These are phyloP conservation scores for Calliphora vicina DNA, from an alignment of 1,140 invertebrate genomes.

Conservation along the genomic window DNA sequence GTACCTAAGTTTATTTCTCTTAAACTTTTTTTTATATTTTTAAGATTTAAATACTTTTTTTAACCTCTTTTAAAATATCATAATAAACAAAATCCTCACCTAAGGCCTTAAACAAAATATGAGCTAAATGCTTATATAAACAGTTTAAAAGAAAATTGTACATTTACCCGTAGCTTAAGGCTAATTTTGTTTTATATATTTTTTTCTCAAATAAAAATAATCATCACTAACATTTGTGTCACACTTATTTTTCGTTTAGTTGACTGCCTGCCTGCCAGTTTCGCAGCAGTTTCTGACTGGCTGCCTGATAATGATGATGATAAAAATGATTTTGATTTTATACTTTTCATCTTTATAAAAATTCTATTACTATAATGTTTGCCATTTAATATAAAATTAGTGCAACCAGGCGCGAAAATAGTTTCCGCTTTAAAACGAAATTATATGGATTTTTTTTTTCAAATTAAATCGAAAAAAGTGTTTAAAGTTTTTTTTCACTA, in stretches of 20 bases:
- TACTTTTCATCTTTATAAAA: neutral
- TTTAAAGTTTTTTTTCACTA: no score
- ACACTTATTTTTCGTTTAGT: neutral
- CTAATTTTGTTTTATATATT: neutral
- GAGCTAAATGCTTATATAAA: neutral
- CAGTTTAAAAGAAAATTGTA: neutral
- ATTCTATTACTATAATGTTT: slow-evolving; percentile 13
- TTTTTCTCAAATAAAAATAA: neutral
- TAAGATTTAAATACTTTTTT: no score
- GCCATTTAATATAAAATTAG: slow-evolving; percentile 25
- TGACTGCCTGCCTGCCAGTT: no score
- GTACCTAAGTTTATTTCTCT: no score
- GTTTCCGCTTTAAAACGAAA: slow-evolving; percentile 31
- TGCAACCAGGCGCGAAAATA: slow-evolving; percentile 37
- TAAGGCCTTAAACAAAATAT: neutral
- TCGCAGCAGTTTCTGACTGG: neutral
- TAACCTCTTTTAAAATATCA: no score
- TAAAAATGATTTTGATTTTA: neutral
- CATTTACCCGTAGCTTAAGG: slow-evolving; percentile 25
- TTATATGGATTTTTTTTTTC: neutral
- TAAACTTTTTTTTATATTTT: no score
- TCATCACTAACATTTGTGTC: neutral
- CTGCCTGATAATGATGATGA: neutral
- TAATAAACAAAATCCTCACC: neutral
- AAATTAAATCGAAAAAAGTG: no score